Evolutionary conservation across 2,113 vertebrate genomes (phyloP), one percentile per base, ranked within the genome.

Genomic region (Cryptoleucopteryx plumbea): DNA sequence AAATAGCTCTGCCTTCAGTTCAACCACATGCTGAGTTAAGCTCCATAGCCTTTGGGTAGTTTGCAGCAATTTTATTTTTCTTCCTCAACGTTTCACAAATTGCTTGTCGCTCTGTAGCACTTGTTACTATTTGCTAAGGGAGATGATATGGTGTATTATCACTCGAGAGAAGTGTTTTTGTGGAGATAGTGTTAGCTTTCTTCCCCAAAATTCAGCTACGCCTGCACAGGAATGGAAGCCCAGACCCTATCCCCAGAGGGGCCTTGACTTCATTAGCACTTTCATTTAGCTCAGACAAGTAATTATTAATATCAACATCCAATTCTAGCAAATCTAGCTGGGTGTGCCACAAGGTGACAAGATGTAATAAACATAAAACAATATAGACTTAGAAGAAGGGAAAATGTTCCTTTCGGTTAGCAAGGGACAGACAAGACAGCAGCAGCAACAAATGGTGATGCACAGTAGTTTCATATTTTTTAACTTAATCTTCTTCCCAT

Each of bases 231-330:
- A 75, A 34, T 75, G n/a, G 66, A 94, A 94, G 47, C 65, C 26
- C 47, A 84, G 45, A 87, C 77, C 43, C 73, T 50, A 85, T 5
- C n/a, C 90, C 94, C 70, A 68, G 47, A 92, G 88, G 78, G 48
- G 11, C 80, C 45, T 66, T 80, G 94, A 89, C 95, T 97, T 95
- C 81, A 95, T 97, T 97, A 95, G 86, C 96, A 93, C 81, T 92
- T 96, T 92, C 86, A 80, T 97, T 94, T 95, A 95, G 70, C 61
- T 87, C 88, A 96, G 81, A 87, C 73, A 91, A 93, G 94, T 94
- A 93, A 94, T 97, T 97, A 94, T 92, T 94, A 96, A 89, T 94
- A 95, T 79, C 88, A 95, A 84, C 94, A 93, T 71, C 86, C 59
- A 96, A 26, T 91, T 97, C 91, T 82, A 95, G 61, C 88, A 89